Base-by-base conservation (phyloP, 2,797 vertebrate genomes). In the Helostoma temminkii region DNA sequence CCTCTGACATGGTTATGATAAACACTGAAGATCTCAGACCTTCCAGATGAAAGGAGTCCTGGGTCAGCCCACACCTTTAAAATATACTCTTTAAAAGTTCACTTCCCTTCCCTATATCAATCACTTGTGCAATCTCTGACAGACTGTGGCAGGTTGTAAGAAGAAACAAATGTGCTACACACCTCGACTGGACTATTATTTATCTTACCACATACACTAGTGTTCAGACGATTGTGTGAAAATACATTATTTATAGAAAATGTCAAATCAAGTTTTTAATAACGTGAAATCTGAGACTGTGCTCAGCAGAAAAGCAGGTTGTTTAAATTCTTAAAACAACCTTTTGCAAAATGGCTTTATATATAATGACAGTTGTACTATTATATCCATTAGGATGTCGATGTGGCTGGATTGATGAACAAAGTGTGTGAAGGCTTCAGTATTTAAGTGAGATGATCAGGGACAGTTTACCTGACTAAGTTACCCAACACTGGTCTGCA, bases 1-100 rank as follows among this genome's bases (percentile, higher is more conserved):
- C 73, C 75, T 88, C 78, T 86, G 82, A 71, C 82, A 43, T 77
- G 81, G 84, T 82, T 87, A 83, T 84, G 80, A 90, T 85, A 85
- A 86, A 89, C 85, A 85, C 50, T 50, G 65, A 28, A 47, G 70
- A 75, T 81, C 90, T 89, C 73, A 79, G 84, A 82, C 89, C 79
- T 58, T 57, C 21, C 42, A 84, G 87, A 90, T 91, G 66, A 91
- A 90, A 90, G 77, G 73, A 78, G 54, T 48, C 64, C 46, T 21
- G 68, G 74, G 54, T 41, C 52, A 24, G 71, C 66, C 70, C 78
- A 73, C 84, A 75, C 67, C 81, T 84, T 71, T 50, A 82, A 70
- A 66, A 62, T 65, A 82, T 50, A 71, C 76, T 64, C 65, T 78
- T 84, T 26, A 65, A 75, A 82, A 74, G 67, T 72, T 73, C 60